Conservation (phyloP, 2,888 invertebrate species). For the Uloborus plumipes region DNA sequence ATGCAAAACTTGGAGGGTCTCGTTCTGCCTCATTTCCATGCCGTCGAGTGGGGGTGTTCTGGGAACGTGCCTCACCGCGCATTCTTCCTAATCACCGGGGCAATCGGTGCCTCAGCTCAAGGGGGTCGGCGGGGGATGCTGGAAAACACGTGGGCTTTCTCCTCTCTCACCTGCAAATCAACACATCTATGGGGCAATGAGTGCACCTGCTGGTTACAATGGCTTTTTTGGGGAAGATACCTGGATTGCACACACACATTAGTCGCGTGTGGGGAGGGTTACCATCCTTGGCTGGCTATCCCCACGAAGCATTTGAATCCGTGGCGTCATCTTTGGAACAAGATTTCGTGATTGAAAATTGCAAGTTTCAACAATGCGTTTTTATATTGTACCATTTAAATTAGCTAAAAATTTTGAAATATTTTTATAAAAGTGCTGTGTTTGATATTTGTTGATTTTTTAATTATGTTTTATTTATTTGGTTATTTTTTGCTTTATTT, state of each 20-base stretch:
- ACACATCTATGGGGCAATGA: constrained; percentile 15
- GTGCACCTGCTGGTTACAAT: constrained; percentile 16
- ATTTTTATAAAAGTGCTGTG: no score
- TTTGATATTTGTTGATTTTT: no score
- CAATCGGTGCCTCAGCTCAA: not conserved
- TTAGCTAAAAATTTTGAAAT: no score
- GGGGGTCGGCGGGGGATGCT: not conserved
- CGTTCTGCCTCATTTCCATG: not conserved
- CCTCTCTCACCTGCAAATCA: not conserved
- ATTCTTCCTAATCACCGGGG: constrained; percentile 9
- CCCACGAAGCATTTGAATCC: no score
- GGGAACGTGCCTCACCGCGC: constrained; percentile 12
- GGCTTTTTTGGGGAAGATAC: not conserved
- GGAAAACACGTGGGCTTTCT: constrained; percentile 7
- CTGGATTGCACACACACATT: not conserved
- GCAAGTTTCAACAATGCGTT: no score
- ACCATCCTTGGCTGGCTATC: not conserved
- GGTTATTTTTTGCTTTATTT: no score
- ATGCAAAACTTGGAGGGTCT: no score
- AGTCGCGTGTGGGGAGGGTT: no score
- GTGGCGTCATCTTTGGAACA: no score
- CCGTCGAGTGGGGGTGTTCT: constrained; percentile 11
- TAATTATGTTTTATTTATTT: no score
- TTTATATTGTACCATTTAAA: no score
- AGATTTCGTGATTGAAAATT: no score